Evolutionary conservation across 1,140 invertebrate species (phyloP), one percentile per base, ranked within the genome.

Genomic region (Cotesia vestalis): DNA sequence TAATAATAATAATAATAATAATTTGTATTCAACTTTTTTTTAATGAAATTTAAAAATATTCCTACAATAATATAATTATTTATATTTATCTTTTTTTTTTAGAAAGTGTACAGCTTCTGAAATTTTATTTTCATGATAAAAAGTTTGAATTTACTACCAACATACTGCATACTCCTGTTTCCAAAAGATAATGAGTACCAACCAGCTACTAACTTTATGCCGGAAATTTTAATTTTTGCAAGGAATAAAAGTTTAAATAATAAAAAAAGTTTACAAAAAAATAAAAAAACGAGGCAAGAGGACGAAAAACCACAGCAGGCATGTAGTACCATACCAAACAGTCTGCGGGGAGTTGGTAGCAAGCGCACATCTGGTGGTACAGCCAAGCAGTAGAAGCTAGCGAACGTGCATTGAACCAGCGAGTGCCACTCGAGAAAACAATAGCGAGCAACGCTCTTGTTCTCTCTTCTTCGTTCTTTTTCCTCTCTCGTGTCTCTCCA

Each of bases 341-440:
- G 63, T 53, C 71, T 72, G 55, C 57, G 36, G 71, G 38, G 69
- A 60, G 64, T 52, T 61, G 78, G 76, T 77, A 66, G 75, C 76
- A 79, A 66, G 75, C 76, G 80, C 80, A 84, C 84, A 86, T 85
- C 84, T 86, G 85, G 83, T 85, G 79, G 73, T 75, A 78, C 73
- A 79, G 79, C 78, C 78, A 76, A 77, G 75, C 74, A 81, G 79
- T 77, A 46, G 40, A 4, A 46, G 40, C 40, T 46, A 46, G 40
- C 40, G 80, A 80, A 76, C 80, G 83, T 82, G 82, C 84, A 86
- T 85, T 84, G 83, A 85, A 86, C 84, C 80, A 84, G 83, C 81
- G 84, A 86, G 85, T 85, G 79, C 84, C 84, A 86, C 85, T 86
- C 76, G 80, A 86, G 83, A 85, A 86, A 85, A 86, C 84, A 86